Conservation (phyloP, 2,888 invertebrate genomes). For the Augochlorella aurata region DNA sequence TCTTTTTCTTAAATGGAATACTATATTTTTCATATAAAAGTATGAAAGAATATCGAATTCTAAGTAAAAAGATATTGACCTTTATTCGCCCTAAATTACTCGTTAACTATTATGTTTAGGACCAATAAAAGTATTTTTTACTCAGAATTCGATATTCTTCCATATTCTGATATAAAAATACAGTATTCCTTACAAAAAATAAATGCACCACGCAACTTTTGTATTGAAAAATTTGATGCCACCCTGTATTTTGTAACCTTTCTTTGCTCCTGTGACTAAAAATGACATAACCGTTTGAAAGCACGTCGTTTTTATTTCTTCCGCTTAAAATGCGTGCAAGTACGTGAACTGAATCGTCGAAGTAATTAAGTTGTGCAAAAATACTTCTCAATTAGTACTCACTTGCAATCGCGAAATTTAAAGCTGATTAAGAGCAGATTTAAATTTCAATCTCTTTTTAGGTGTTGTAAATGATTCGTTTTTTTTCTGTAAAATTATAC, state of each 20-base stretch:
- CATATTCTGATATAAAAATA: no score
- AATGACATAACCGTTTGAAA: background rate
- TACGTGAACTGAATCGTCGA: background rate
- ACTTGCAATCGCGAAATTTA: constrained; percentile 9
- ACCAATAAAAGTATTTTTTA: no score
- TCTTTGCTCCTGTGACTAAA: background rate
- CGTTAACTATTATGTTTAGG: no score
- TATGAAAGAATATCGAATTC: no score
- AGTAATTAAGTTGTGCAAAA: constrained; percentile 13
- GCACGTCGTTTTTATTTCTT: background rate
- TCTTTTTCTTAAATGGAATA: no score
- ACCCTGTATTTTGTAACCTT: background rate
- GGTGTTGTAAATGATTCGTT: background rate
- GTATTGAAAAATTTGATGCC: no score
- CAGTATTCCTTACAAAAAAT: no score
- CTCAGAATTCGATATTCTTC: no score
- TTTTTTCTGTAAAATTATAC: background rate
- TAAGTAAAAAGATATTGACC: no score
- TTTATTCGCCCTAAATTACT: no score
- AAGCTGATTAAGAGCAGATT: constrained; percentile 31
- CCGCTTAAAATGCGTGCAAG: background rate
- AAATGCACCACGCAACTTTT: no score
- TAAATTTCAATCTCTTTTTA: constrained; percentile 26
- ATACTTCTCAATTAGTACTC: background rate
- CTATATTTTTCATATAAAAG: no score